Conservation (phyloP, 2,113 vertebrate species). For the Otocyon megalotis region DNA sequence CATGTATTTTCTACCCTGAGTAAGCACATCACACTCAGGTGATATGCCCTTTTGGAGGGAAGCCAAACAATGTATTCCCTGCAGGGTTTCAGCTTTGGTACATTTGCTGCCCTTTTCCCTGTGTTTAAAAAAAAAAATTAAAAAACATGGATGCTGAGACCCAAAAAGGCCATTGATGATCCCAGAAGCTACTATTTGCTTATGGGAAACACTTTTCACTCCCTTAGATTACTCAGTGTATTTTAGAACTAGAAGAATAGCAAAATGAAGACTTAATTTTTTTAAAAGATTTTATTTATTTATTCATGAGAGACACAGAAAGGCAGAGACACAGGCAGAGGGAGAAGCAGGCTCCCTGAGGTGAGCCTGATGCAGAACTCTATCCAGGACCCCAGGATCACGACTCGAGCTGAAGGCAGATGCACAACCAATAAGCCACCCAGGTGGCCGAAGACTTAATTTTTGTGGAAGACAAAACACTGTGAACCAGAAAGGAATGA, state of each 20-base stretch:
- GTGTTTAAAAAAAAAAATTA: slow-evolving; percentile 11
- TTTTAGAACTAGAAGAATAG: slow-evolving; percentile 33
- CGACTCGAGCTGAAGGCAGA: no score
- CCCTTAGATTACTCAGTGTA: neutral
- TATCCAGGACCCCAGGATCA: no score
- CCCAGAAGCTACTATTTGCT: neutral
- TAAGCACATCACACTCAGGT: neutral
- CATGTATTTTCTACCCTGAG: neutral
- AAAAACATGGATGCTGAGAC: neutral
- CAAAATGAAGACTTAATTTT: slow-evolving; percentile 30
- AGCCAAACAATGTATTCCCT: neutral
- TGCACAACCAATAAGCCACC: no score
- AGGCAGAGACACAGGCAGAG: no score
- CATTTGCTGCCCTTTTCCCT: neutral
- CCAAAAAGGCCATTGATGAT: neutral
- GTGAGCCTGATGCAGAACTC: no score
- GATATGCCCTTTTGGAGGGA: neutral
- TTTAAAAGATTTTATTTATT: no score
- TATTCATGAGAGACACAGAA: no score
- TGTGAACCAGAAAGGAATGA: slow-evolving; percentile 41
- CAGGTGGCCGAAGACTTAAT: neutral
- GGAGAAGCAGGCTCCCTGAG: no score
- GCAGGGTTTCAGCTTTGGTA: neutral
- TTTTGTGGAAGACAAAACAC: slow-evolving; percentile 38
- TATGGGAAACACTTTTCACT: slow-evolving; percentile 18